Conservation (phyloP, 1,140 invertebrate species). For the Triops cancriformis region DNA sequence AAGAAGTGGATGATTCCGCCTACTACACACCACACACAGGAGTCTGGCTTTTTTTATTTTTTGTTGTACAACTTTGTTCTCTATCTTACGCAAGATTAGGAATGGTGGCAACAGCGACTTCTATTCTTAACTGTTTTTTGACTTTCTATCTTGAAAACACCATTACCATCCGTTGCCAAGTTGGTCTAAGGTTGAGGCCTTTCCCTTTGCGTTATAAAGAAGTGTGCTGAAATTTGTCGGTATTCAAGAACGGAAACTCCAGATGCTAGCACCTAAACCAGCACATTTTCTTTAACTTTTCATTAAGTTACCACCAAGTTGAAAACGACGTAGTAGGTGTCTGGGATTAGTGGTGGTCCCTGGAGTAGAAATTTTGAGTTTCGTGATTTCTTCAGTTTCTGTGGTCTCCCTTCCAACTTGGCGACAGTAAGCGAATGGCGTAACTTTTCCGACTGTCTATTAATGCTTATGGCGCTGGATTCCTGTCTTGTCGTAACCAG, state of each 20-base stretch:
- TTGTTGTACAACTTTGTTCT: not conserved
- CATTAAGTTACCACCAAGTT: not conserved
- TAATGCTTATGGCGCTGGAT: constrained; percentile 2
- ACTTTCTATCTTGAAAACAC: not conserved
- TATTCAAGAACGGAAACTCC: too few species aligned
- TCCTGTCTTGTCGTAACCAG: constrained; percentile 13
- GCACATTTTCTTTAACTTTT: not conserved
- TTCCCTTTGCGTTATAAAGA: not conserved
- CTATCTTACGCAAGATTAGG: constrained; percentile 2
- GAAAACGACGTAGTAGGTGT: not conserved
- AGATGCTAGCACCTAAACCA: too few species aligned
- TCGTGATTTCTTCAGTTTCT: not conserved
- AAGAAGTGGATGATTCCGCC: constrained; percentile 16
- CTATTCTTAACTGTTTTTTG: not conserved
- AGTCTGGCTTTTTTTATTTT: not conserved
- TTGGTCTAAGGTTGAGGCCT: not conserved
- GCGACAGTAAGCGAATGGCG: not conserved
- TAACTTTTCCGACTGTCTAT: not conserved
- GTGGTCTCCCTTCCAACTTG: not conserved
- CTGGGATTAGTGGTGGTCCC: not conserved
- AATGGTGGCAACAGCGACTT: constrained; percentile 7
- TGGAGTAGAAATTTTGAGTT: not conserved
- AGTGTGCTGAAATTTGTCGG: too few species aligned
- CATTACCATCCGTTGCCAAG: not conserved
- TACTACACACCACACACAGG: constrained; percentile 5